A percentile compares a stretch with the other conserved stretches of the same genome.
Evolutionary conservation across 2,797 vertebrate genomes (phyloP).

Genomic region (Decapterus maruadsi): DNA sequence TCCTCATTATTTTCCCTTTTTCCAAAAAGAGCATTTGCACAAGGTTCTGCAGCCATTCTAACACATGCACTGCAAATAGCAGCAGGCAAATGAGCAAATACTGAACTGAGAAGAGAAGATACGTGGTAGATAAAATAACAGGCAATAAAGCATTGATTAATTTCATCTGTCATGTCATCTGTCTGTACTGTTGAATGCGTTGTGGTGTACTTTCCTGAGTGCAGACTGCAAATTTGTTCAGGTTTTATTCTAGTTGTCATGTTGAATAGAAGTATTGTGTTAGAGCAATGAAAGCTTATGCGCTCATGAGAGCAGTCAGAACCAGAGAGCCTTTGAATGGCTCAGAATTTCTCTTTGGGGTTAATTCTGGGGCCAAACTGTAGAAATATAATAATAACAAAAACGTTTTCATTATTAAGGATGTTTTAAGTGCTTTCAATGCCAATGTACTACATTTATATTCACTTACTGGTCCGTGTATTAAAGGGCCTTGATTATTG

Average conservation of each 20-base stretch:
- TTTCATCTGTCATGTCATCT: not conserved
- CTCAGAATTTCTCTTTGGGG: not conserved
- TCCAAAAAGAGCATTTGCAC: not conserved
- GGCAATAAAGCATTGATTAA: not conserved
- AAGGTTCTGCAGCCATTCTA: not conserved
- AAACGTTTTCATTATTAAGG: too few species aligned
- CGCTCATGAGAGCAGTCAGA: not conserved
- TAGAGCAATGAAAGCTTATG: not conserved
- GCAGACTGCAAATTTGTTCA: not conserved
- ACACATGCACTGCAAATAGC: not conserved
- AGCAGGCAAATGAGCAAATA: not conserved
- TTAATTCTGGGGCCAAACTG: not conserved
- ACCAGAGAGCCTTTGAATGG: not conserved
- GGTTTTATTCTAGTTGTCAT: not conserved
- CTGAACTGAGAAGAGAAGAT: not conserved
- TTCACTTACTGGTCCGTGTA: too few species aligned
- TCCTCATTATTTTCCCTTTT: not conserved
- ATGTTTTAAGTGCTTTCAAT: too few species aligned
- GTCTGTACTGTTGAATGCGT: not conserved
- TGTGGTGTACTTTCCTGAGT: not conserved
- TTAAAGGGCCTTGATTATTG: too few species aligned
- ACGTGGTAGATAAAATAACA: not conserved
- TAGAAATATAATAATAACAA: too few species aligned
- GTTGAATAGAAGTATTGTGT: not conserved
- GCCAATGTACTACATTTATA: too few species aligned